Percentiles rank a stretch among this genome's conserved stretches.
Conservation (phyloP, 2,797 vertebrate genomes). For the Capromys pilorides region DNA sequence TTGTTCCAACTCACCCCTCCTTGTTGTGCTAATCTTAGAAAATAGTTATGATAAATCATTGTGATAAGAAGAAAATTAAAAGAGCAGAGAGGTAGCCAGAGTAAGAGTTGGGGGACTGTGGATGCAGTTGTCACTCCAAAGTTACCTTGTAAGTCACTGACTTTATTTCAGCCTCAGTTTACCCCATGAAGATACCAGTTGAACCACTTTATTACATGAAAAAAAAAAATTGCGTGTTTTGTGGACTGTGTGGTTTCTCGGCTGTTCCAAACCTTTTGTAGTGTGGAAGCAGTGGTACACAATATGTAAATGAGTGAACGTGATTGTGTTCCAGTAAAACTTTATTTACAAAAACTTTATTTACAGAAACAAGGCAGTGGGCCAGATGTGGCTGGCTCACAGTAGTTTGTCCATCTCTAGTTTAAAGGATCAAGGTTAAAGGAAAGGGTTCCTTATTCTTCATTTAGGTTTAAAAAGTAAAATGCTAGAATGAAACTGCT, state of each 20-base stretch:
- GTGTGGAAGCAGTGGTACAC: not conserved
- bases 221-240: not conserved
- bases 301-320: not conserved
- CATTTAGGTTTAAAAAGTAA: not conserved
- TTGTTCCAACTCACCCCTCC: not conserved
- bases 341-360: not conserved
- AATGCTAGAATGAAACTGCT: not conserved
- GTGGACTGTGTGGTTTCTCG: not conserved
- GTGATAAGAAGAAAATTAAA: not conserved
- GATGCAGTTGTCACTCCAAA: not conserved
- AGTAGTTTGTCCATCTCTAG: not conserved
- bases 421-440: not conserved
- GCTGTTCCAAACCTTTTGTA: not conserved
- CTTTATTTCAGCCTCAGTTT: not conserved
- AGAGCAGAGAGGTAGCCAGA: not conserved
- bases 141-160: not conserved
- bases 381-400: not conserved
- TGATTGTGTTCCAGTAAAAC: not conserved
- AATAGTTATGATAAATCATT: slow-evolving; percentile 47
- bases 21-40: slow-evolving; percentile 34
- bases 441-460: not conserved
- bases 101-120: not conserved
- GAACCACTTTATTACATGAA: not conserved
- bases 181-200: not conserved
- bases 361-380: not conserved